phyloP scores from a whole-genome alignment of 1,140 invertebrate species.

The Micrasema minimum region DNA sequence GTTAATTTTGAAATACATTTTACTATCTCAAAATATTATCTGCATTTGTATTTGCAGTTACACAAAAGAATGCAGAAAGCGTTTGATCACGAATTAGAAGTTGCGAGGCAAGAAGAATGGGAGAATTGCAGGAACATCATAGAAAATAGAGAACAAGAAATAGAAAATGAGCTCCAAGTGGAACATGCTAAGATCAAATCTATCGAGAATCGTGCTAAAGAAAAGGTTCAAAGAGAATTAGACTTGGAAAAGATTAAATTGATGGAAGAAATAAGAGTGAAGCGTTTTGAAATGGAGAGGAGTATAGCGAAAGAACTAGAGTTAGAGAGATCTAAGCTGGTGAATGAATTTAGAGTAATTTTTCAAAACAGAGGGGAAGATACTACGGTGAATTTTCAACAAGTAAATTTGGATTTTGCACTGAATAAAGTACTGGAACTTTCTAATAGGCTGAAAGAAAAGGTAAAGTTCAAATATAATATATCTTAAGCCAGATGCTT shows the following conservation, averaged over 20 bases:
- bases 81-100: conserved; percentile 49
- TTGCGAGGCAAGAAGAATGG: conserved; percentile 41
- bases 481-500: too few species aligned
- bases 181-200: conserved; percentile 40
- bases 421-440: conserved; percentile 19
- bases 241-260: conserved; percentile 36
- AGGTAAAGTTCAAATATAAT: conserved; percentile 28
- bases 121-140: conserved; percentile 42
- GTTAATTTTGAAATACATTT: too few species aligned
- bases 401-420: conserved; percentile 16
- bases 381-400: conserved; percentile 5
- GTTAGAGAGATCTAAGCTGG: conserved; percentile 42
- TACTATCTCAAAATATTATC: too few species aligned
- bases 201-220: conserved; percentile 21
- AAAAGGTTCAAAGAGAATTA: conserved; percentile 44
- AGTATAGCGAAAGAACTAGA: conserved; percentile 41
- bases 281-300: conserved; percentile 41
- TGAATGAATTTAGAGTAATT: conserved; percentile 43
- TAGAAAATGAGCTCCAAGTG: conserved; percentile 26
- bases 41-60: conserved; percentile 38
- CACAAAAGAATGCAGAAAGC: conserved; percentile 47
- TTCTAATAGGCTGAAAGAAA: conserved; percentile 31
- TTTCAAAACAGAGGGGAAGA: conserved; percentile 16
- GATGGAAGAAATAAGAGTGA: conserved; percentile 25
- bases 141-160: conserved; percentile 39